Evolutionary conservation across 1,140 invertebrate species (phyloP).

Genomic region (Calosoma granatense): DNA sequence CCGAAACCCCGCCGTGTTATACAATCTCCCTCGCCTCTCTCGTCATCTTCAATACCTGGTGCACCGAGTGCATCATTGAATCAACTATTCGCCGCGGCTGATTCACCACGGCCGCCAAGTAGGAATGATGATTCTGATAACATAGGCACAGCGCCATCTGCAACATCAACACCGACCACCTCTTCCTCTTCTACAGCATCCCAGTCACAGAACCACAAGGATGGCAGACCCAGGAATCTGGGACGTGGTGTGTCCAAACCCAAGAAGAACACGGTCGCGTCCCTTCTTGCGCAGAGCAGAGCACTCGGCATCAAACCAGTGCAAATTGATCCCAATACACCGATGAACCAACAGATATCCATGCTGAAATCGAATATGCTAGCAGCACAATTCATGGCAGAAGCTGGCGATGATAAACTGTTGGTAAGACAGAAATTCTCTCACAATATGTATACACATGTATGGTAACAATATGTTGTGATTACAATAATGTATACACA

Average conservation of each 20-base stretch:
- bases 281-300: constrained; percentile 69
- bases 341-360: constrained; percentile 47
- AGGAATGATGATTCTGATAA: constrained; percentile 35
- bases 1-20: constrained; percentile 58
- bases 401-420: constrained; percentile 40
- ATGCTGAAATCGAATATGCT: constrained; percentile 48
- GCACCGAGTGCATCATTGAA: constrained; percentile 42
- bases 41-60: constrained; percentile 30
- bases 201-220: constrained; percentile 43
- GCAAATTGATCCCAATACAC: constrained; percentile 43
- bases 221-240: constrained; percentile 67
- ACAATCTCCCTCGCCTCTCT: constrained; percentile 37
- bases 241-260: constrained; percentile 76
- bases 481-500: neutral
- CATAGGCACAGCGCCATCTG: constrained; percentile 56
- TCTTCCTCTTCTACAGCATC: constrained; percentile 14
- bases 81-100: constrained; percentile 44
- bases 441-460: neutral
- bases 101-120: constrained; percentile 46
- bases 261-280: constrained; percentile 86
- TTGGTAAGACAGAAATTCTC: constrained; percentile 25
- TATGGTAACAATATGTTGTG: too few species aligned
- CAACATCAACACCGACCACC: constrained; percentile 35
- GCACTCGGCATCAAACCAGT: constrained; percentile 57
- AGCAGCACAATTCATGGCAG: constrained; percentile 42